Conservation (phyloP, 92 coral and sea anemone species). For the Parazoanthus darwini region DNA sequence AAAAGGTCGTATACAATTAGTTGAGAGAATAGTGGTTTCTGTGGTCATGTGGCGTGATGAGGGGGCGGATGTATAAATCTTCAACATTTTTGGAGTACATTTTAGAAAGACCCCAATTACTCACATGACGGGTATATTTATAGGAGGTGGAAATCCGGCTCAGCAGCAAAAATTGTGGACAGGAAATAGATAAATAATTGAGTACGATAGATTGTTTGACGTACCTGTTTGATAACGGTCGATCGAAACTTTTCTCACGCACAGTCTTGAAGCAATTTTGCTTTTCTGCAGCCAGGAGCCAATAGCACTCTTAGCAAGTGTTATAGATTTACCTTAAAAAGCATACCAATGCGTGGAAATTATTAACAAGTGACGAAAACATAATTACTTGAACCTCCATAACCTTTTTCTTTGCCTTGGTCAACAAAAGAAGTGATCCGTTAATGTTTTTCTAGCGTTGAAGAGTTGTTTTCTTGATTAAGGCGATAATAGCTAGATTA, state of each 20-base stretch:
- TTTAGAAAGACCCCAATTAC: not conserved
- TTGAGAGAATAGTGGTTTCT: not conserved
- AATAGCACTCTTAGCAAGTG: not conserved
- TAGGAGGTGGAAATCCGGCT: not conserved
- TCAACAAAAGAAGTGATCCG: not conserved
- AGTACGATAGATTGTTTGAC: not conserved
- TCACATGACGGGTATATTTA: not conserved
- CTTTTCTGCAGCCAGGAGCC: constrained; percentile 32
- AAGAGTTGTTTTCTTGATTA: constrained; percentile 19
- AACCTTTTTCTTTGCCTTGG: constrained; percentile 1
- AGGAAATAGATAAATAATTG: not conserved
- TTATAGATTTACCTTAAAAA: constrained; percentile 2
- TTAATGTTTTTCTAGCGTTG: constrained; percentile 10
- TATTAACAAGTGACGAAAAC: constrained; percentile 43
- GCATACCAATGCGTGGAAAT: constrained; percentile 14
- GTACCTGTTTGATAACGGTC: constrained; percentile 31
- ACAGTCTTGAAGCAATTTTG: constrained; percentile 26
- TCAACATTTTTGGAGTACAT: not conserved
- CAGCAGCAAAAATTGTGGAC: not conserved
- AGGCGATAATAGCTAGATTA: constrained; percentile 12
- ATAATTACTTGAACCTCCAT: constrained; percentile 23
- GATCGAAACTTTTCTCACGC: not conserved
- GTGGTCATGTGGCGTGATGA: not conserved
- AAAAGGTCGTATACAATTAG: not conserved
- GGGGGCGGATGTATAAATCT: not conserved